phyloP scores from a whole-genome alignment of 1,140 invertebrate species.

The Sarcophaga bullata region DNA sequence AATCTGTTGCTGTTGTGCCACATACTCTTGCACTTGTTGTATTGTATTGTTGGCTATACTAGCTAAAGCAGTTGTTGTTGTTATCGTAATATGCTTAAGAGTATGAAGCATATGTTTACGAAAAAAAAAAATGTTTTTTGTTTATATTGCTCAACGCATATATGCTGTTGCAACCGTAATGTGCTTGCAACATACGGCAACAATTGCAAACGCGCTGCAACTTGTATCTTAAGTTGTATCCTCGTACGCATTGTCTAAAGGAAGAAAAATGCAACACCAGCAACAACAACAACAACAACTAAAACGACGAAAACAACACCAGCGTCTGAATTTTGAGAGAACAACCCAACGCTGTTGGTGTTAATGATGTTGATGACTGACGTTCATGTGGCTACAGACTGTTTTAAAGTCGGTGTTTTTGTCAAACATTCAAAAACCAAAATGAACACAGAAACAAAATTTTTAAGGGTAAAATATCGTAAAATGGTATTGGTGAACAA shows the following conservation, averaged over 20 bases:
- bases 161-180: constrained; percentile 5
- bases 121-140: too few relatives aligned
- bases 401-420: constrained; percentile 12
- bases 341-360: too few relatives aligned
- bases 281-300: too few relatives aligned
- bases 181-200: background rate
- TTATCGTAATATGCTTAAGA: background rate
- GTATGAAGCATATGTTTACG: background rate
- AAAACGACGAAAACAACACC: too few relatives aligned
- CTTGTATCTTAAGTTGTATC: background rate
- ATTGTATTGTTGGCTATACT: background rate
- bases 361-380: background rate
- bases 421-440: constrained; percentile 3
- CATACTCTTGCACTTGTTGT: background rate
- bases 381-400: constrained; percentile 7
- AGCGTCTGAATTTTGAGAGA: too few relatives aligned
- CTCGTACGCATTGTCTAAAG: background rate
- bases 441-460: constrained; percentile 46
- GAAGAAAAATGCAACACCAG: too few relatives aligned
- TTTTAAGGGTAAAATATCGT: constrained; percentile 66
- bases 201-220: background rate
- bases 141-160: background rate
- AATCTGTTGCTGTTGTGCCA: background rate
- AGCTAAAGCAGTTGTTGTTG: background rate
- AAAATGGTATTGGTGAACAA: constrained; percentile 64